Percentiles rank a stretch among this genome's conserved stretches.
Conservation (phyloP, 2,113 vertebrate species). For the Tachycineta bicolor region DNA sequence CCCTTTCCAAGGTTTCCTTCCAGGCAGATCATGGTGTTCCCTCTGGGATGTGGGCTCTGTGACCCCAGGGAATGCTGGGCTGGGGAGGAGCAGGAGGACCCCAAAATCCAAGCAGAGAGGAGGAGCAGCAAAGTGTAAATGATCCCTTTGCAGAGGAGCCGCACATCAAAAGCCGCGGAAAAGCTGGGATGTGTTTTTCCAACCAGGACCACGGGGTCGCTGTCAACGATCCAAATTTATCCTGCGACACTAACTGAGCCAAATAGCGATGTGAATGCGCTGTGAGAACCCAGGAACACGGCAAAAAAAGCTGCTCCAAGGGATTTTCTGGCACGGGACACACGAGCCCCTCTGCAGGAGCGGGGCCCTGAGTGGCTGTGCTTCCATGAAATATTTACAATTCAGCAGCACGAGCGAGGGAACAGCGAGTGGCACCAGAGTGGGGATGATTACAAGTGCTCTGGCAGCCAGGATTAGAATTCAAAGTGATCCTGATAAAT, state of each 20-base stretch:
- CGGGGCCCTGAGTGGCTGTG: neutral
- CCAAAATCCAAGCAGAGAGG: neutral
- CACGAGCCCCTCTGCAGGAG: accelerated
- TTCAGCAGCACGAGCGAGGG: neutral
- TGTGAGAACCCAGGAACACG: neutral
- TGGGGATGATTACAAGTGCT: constrained; percentile 37
- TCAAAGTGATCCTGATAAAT: constrained; percentile 42
- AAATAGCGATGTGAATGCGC: neutral
- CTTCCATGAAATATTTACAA: constrained; percentile 8
- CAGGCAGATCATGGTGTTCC: accelerated
- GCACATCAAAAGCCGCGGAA: neutral
- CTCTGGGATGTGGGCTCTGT: accelerated
- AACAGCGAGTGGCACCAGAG: neutral
- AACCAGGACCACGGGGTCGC: neutral
- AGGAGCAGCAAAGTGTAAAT: neutral
- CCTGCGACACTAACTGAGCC: neutral
- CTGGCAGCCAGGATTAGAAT: constrained; percentile 27
- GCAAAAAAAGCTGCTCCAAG: neutral
- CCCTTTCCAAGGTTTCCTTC: neutral
- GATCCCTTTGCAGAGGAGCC: neutral
- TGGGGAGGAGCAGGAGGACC: neutral
- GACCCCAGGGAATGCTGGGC: accelerated
- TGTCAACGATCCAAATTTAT: neutral
- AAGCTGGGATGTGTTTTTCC: neutral
- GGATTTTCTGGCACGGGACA: neutral